These are phyloP conservation scores for Passerculus sandwichensis DNA, from an alignment of 2,797 vertebrate genomes.

Conservation along the genomic window DNA sequence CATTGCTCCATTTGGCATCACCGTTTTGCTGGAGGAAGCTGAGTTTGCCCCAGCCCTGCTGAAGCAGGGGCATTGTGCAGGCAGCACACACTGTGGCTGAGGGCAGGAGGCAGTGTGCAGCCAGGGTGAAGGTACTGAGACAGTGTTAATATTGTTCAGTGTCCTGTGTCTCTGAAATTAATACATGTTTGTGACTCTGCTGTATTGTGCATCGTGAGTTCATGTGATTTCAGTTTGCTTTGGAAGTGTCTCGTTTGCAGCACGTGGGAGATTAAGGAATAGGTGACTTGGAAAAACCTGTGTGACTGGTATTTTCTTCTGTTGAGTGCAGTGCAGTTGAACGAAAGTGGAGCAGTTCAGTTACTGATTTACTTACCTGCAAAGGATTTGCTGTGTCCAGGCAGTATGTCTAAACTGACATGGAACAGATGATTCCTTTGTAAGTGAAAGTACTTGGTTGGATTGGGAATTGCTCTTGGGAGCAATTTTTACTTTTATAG, in stretches of 20 bases:
- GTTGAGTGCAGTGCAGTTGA: neutral
- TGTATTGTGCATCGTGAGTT: neutral
- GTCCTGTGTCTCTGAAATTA: neutral
- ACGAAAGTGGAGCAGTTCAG: neutral
- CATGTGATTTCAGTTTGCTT: neutral
- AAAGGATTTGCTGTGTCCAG: neutral
- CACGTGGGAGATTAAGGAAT: neutral
- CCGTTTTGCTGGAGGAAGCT: neutral
- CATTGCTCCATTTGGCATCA: neutral
- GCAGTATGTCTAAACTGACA: neutral
- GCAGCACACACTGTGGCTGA: fast-evolving
- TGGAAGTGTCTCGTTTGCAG: neutral
- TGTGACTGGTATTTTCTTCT: neutral
- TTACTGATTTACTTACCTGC: neutral
- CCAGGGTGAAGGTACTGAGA: neutral
- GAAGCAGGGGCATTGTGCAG: neutral
- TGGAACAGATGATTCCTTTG: neutral
- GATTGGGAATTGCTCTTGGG: neutral
- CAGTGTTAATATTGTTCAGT: neutral
- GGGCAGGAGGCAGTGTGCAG: neutral
- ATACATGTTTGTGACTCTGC: fast-evolving
- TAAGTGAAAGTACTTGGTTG: neutral
- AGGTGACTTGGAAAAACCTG: neutral
- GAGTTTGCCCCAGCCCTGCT: neutral
- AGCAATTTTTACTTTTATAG: neutral